phyloP scores from a whole-genome alignment of 2,888 invertebrate genomes.

The Tricholauxania praeusta region DNA sequence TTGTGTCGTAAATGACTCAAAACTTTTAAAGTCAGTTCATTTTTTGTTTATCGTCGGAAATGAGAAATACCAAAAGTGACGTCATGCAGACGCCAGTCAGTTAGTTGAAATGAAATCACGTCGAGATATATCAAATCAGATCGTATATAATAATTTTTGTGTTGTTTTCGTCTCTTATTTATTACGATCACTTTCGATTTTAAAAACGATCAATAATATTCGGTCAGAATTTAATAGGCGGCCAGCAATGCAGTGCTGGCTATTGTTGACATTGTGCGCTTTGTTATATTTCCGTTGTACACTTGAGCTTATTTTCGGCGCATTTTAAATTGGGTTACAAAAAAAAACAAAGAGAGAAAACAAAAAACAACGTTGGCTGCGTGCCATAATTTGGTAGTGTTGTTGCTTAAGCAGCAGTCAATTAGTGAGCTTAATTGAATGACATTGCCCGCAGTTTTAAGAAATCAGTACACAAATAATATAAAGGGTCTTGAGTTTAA shows the following conservation, averaged over 20 bases:
- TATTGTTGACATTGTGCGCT: background rate
- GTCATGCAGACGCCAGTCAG: background rate
- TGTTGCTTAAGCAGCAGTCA: background rate
- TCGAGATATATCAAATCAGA: background rate
- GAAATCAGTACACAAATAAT: too few species aligned
- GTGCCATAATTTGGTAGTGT: background rate
- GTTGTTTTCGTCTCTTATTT: background rate
- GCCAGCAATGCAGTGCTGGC: constrained; percentile 46
- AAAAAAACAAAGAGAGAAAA: too few species aligned
- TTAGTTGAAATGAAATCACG: background rate
- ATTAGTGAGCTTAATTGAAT: background rate
- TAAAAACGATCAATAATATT: constrained; percentile 64
- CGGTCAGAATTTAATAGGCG: constrained; percentile 57
- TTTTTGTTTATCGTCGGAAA: constrained; percentile 24
- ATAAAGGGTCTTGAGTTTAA: too few species aligned
- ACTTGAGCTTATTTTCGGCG: constrained; percentile 1
- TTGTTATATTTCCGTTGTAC: background rate
- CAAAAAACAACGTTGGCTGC: background rate
- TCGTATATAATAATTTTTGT: background rate
- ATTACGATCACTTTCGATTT: constrained; percentile 60
- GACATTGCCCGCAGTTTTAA: too few species aligned
- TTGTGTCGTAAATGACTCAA: background rate
- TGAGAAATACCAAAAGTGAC: constrained; percentile 12
- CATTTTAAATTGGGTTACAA: background rate
- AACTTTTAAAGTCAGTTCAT: background rate